Base-by-base conservation (phyloP, 2,113 vertebrate species). In the Brachypteracias leptosomus region DNA sequence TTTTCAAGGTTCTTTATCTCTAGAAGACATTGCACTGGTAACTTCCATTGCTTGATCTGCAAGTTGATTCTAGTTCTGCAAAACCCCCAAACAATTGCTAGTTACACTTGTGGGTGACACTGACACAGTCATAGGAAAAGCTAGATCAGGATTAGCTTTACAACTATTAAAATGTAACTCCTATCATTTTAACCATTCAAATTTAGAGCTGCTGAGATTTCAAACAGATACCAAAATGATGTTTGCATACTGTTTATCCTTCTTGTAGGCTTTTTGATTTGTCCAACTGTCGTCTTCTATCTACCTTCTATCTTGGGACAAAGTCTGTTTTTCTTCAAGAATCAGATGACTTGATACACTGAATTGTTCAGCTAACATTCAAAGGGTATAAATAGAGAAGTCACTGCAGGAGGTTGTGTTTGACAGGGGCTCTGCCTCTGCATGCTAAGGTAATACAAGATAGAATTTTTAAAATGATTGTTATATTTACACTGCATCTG, bases 401-500 rank as follows among this genome's bases (percentile, higher is more conserved):
- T 51, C 7, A 66, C 22, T 61, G 40, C 46, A 94, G 49, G 22
- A 74, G 17, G 9, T 7, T 68, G 24, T 49, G 31, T 88, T 83
- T 85, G 72, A 58, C 10, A 44, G 71, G 40, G 19, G 9, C 35
- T 79, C 46, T 70, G 51, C 17, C 31, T 80, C 55, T 71, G 17
- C 6, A 12, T 68, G 51, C 8, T 83, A 52, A 46, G 16, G 20
- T n/a, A 86, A 70, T 21, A 54, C 12, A 62, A 63, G 22, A 9
- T 1, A 59, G 33, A 42, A 33, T 49, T 78, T 38, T 18, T 2
- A 0, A n/a, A 88, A n/a, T n/a, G 0, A 54, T n/a, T 80, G 29
- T 51, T 90, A 38, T 35, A 61, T 93, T 92, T 86, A 51, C 3
- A 1, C 24, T 81, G 24, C 38, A 38, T 77, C 75, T 92, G 29